Percentiles rank a stretch among this genome's conserved stretches.
Conservation (phyloP, 2,113 vertebrate species). For the Circaetus gallicus region DNA sequence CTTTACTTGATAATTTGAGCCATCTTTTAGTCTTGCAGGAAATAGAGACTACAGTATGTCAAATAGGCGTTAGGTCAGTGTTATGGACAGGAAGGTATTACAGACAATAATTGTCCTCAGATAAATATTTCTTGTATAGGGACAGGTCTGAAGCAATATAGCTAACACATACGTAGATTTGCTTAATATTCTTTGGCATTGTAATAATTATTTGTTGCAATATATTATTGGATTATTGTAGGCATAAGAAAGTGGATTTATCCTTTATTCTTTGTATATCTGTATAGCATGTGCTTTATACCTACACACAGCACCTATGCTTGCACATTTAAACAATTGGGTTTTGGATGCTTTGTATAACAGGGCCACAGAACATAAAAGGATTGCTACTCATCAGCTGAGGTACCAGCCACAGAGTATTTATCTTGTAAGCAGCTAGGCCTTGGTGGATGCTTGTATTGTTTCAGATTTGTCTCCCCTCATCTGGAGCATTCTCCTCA, state of each 20-base stretch:
- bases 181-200: neutral
- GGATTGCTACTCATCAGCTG: conserved; percentile 67
- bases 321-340: neutral
- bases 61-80: neutral
- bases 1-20: neutral
- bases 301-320: neutral
- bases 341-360: neutral
- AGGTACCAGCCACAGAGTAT: conserved; percentile 56
- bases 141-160: neutral
- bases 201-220: neutral
- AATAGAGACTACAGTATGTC: neutral
- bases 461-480: conserved; percentile 73
- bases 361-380: neutral
- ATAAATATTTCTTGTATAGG: neutral
- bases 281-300: neutral
- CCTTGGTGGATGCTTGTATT: conserved; percentile 55
- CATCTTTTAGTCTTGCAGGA: neutral
- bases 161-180: neutral
- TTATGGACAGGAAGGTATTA: neutral
- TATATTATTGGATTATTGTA: neutral
- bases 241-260: neutral
- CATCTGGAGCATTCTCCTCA: conserved; percentile 40
- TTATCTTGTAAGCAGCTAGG: conserved; percentile 71
- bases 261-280: neutral
- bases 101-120: neutral